Evolutionary conservation across 2,888 invertebrate genomes (phyloP).

Genomic region (Muschampia plurimacula): DNA sequence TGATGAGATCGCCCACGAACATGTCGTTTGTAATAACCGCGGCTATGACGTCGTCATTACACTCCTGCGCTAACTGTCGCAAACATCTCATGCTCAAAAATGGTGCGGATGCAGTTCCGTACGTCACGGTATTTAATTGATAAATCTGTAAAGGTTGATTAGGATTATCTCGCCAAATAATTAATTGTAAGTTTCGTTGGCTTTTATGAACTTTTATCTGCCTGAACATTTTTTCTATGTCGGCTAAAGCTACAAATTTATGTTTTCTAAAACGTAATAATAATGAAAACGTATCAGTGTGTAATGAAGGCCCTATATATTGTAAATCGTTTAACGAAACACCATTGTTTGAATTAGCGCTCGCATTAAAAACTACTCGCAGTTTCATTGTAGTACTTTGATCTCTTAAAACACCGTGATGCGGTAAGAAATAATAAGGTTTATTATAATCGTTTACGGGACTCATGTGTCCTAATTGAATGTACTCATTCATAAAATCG

Average conservation of each 20-base stretch:
- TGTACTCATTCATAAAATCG: conserved; percentile 48
- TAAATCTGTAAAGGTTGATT: conserved; percentile 37
- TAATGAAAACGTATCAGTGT: neutral
- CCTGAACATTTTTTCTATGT: conserved; percentile 49
- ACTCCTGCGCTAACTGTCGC: conserved; percentile 44
- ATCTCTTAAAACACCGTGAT: conserved; percentile 48
- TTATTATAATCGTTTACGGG: neutral
- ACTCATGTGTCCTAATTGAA: conserved; percentile 46
- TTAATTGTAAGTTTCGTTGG: neutral
- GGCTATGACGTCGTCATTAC: conserved; percentile 38
- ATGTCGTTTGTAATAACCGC: conserved; percentile 42
- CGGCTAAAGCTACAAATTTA: conserved; percentile 45
- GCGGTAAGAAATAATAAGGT: conserved; percentile 40
- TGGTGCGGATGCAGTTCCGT: conserved; percentile 46
- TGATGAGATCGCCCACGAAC: conserved; percentile 46
- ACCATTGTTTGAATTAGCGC: conserved; percentile 41
- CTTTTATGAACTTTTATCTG: conserved; percentile 27
- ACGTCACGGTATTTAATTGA: conserved; percentile 50
- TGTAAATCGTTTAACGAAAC: conserved; percentile 44
- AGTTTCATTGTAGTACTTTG: conserved; percentile 47
- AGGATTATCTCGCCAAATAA: conserved; percentile 39
- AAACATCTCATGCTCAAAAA: conserved; percentile 45
- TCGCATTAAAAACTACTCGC: conserved; percentile 50
- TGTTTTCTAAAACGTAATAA: neutral
- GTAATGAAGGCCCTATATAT: conserved; percentile 46